phyloP scores from a whole-genome alignment of 2,888 invertebrate species.

The Leptinotarsa haldemani region DNA sequence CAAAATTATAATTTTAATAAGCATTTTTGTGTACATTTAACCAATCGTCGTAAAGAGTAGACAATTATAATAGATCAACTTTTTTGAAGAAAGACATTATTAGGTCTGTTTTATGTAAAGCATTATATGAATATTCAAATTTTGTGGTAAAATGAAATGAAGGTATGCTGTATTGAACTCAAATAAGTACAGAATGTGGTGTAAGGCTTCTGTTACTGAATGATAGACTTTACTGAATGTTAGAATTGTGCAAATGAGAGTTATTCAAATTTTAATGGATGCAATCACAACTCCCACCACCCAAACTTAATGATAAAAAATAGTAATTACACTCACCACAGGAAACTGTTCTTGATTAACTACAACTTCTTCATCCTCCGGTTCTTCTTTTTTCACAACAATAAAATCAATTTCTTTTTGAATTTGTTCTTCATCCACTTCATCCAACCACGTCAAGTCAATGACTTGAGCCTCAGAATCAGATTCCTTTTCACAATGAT shows the following conservation, averaged over 20 bases:
- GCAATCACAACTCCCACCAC: conserved; percentile 5
- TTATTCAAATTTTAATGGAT: neutral
- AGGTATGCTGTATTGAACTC: too few relatives aligned
- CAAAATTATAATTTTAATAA: too few relatives aligned
- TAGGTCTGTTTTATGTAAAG: too few relatives aligned
- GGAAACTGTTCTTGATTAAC: conserved; percentile 31
- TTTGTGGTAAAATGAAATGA: too few relatives aligned
- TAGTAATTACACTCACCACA: conserved; percentile 29
- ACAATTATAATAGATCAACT: too few relatives aligned
- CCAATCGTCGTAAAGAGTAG: too few relatives aligned
- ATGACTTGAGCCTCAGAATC: conserved; percentile 13
- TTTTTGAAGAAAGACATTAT: too few relatives aligned
- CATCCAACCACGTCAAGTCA: conserved; percentile 40
- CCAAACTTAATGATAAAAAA: neutral
- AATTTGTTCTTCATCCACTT: conserved; percentile 27
- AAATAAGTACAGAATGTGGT: too few relatives aligned
- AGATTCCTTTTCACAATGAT: neutral
- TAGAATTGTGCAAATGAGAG: neutral
- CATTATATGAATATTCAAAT: too few relatives aligned
- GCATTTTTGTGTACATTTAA: too few relatives aligned
- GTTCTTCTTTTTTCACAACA: conserved; percentile 35
- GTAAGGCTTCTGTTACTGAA: too few relatives aligned
- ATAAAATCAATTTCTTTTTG: conserved; percentile 33
- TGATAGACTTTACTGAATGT: too few relatives aligned
- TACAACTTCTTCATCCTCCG: conserved; percentile 27